Percentiles rank a stretch among this genome's conserved stretches.
These are phyloP conservation scores for Siniperca undulata DNA, from an alignment of 2,797 vertebrate genomes.

Conservation along the genomic window DNA sequence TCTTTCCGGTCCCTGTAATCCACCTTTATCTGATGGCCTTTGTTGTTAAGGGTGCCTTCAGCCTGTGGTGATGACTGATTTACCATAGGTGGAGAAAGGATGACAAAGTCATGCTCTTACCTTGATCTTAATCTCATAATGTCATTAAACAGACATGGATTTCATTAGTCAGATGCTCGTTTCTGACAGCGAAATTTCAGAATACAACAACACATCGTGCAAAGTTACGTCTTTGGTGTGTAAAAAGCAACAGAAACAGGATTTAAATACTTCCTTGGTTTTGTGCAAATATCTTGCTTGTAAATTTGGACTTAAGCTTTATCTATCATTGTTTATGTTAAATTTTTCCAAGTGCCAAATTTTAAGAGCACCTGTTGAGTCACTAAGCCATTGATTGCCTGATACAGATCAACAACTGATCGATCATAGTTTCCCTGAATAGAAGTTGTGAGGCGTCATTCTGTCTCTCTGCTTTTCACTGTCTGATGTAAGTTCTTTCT, in stretches of 20 bases:
- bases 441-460: background rate
- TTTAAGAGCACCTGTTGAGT: background rate
- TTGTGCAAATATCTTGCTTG: background rate
- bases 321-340: background rate
- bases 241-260: background rate
- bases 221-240: background rate
- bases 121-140: background rate
- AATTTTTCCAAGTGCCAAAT: background rate
- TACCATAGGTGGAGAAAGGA: background rate
- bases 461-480: constrained; percentile 11
- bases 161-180: background rate
- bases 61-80: background rate
- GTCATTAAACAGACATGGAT: too few species aligned
- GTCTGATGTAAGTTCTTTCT: constrained; percentile 8
- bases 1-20: background rate
- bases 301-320: background rate
- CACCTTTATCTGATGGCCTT: background rate
- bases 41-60: background rate
- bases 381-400: background rate
- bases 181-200: background rate
- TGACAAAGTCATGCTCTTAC: background rate
- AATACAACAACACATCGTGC: background rate
- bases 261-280: background rate
- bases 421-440: constrained; percentile 1
- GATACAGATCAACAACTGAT: constrained; percentile 16